phyloP scores from a whole-genome alignment of 2,113 vertebrate species.

The Sinocyclocheilus grahami region DNA sequence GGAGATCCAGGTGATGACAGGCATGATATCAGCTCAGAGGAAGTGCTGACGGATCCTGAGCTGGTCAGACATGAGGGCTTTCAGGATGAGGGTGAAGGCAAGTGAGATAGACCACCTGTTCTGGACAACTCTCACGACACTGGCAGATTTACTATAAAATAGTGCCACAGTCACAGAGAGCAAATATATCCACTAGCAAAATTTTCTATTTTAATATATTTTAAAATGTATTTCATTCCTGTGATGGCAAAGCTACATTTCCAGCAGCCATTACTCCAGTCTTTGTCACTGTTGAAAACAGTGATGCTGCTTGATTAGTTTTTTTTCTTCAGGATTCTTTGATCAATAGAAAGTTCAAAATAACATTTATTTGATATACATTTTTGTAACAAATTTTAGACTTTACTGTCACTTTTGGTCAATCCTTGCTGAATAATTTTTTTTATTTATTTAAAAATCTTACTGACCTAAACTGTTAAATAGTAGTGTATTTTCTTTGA shows the following conservation, averaged over 20 bases:
- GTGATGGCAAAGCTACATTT: neutral
- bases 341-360: too few relatives aligned
- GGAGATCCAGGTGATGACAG: slow-evolving; percentile 40
- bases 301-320: too few relatives aligned
- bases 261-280: neutral
- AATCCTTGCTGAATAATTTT: too few relatives aligned
- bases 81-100: slow-evolving; percentile 6
- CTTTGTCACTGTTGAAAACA: neutral
- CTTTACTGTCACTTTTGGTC: too few relatives aligned
- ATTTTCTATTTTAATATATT: too few relatives aligned
- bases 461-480: too few relatives aligned
- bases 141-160: slow-evolving; percentile 4
- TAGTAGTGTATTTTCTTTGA: too few relatives aligned
- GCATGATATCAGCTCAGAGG: slow-evolving; percentile 24
- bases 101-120: slow-evolving; percentile 20
- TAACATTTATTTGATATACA: too few relatives aligned
- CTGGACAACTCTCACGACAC: neutral
- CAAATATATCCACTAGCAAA: neutral
- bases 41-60: slow-evolving; percentile 42
- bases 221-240: too few relatives aligned
- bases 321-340: too few relatives aligned
- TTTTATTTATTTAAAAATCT: too few relatives aligned
- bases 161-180: neutral
- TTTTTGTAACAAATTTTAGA: too few relatives aligned
- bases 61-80: slow-evolving; percentile 32